phyloP scores from a whole-genome alignment of 2,113 vertebrate species.

The Aegithalos caudatus region DNA sequence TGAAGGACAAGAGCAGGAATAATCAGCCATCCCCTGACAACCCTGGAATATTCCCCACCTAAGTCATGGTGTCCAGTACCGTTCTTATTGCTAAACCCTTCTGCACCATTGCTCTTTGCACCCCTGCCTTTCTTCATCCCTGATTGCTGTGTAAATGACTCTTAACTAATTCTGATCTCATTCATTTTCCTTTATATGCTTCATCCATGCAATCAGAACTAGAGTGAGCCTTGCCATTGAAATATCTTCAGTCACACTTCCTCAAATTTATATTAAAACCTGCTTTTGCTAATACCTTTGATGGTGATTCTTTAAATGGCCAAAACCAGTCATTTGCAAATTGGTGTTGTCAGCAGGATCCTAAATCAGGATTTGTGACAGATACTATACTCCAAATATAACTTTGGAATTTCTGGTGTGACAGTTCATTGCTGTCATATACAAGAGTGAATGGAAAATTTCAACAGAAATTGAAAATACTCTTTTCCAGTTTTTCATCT shows the following conservation, averaged over 20 bases:
- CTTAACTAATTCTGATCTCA: neutral
- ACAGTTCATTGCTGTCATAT: neutral
- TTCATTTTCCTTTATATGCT: neutral
- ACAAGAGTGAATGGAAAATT: neutral
- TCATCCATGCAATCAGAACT: neutral
- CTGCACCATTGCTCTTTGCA: neutral
- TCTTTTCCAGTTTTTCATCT: neutral
- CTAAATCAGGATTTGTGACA: neutral
- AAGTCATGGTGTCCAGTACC: neutral
- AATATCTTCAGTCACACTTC: neutral
- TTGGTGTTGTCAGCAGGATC: fast-evolving
- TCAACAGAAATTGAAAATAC: neutral
- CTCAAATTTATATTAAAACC: neutral
- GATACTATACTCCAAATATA: neutral
- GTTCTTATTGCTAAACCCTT: neutral
- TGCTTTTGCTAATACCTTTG: neutral
- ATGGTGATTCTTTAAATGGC: neutral
- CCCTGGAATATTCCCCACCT: neutral
- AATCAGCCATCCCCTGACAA: neutral
- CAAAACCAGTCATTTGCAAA: neutral
- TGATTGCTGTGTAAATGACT: neutral
- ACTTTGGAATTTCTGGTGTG: neutral
- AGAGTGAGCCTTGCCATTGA: neutral
- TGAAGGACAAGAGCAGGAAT: neutral
- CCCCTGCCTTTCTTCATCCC: neutral